A percentile compares a stretch with the other conserved stretches of the same genome.
These are phyloP conservation scores for Hirudo medicinalis DNA, from an alignment of 1,140 invertebrate genomes.

Conservation along the genomic window DNA sequence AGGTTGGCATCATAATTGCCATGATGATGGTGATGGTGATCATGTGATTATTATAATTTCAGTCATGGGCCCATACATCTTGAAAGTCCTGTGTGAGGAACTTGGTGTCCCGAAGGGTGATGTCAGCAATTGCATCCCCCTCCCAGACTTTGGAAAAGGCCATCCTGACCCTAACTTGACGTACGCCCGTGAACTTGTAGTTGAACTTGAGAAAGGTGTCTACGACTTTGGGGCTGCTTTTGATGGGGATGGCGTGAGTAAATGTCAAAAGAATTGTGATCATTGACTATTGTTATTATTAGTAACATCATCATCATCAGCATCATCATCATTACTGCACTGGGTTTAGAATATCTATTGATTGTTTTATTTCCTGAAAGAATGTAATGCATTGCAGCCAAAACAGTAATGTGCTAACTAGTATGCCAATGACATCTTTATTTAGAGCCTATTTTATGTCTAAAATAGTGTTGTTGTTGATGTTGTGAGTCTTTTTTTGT, in stretches of 20 bases:
- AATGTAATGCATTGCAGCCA: background rate
- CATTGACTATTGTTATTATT: background rate
- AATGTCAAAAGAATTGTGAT: background rate
- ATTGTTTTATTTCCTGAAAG: background rate
- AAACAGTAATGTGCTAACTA: background rate
- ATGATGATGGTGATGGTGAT: too few relatives aligned
- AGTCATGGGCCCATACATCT: slow-evolving; percentile 94
- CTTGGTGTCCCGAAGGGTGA: slow-evolving; percentile 53
- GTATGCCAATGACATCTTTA: background rate
- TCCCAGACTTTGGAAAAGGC: slow-evolving; percentile 86
- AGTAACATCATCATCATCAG: background rate
- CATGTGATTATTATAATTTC: slow-evolving; percentile 28
- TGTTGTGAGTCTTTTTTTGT: too few relatives aligned
- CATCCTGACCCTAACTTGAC: slow-evolving; percentile 99
- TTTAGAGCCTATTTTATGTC: too few relatives aligned
- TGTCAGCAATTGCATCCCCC: slow-evolving; percentile 57
- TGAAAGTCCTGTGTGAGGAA: slow-evolving; percentile 72
- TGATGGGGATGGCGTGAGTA: slow-evolving; percentile 81
- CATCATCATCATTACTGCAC: too few relatives aligned
- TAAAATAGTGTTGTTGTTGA: too few relatives aligned
- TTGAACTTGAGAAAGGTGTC: slow-evolving; percentile 59
- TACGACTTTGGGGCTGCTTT: slow-evolving; percentile 94
- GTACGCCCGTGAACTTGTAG: slow-evolving; percentile 75
- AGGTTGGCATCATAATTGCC: slow-evolving; percentile 47
- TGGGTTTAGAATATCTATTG: background rate